Base-by-base conservation (phyloP, 2,888 invertebrate genomes). In the Epinotia bilunana region DNA sequence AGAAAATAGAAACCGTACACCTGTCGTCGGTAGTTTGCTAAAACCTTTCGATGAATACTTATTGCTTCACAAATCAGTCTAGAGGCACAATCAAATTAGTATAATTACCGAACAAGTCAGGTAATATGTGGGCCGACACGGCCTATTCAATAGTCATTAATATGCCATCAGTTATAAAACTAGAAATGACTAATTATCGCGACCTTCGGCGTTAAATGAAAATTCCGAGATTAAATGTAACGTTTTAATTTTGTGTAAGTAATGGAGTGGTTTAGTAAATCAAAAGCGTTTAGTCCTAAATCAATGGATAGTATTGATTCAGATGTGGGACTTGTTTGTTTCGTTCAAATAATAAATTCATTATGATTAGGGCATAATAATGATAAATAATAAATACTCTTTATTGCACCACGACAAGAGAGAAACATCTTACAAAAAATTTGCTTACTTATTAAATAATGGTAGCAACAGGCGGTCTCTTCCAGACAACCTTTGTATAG, bases 221-320 rank as follows among this genome's bases (percentile, higher is more conserved):
- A 67, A 73, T 73, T 55, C 67, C 39, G 18, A 60, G 20, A 58
- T 55, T 23, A 39, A 55, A n/a, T 43, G 55, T 55, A 18, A 7
- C n/a, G 20, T 16, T 18, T 53, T 43, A n/a, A 55, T 69, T 58
- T 62, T 11, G 43, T 46, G 12, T 11, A 12, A 11, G 12, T 11
- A 12, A 11, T 77, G 77, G 79, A 77, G 74, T 78, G 78, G 78
- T 65, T 2, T 53, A 28, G 28, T 53, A 71, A 18, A 62, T 11
- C n/a, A 9, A 9, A 55, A n/a, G 18, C 55, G 6, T 55, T 6
- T 3, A 18, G n/a, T 11, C 6, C 6, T 18, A 13, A 46, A 46
- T 46, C 12, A 46, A 46, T 49, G 33, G 33, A 6, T 7, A 33
- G 33, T 28, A 28, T 28, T 28, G 23, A 28, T 28, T 23, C 3